Evolutionary conservation across 2,113 vertebrate species (phyloP), one percentile per base, ranked within the genome.

Genomic region (Nothoprocta perdicaria): DNA sequence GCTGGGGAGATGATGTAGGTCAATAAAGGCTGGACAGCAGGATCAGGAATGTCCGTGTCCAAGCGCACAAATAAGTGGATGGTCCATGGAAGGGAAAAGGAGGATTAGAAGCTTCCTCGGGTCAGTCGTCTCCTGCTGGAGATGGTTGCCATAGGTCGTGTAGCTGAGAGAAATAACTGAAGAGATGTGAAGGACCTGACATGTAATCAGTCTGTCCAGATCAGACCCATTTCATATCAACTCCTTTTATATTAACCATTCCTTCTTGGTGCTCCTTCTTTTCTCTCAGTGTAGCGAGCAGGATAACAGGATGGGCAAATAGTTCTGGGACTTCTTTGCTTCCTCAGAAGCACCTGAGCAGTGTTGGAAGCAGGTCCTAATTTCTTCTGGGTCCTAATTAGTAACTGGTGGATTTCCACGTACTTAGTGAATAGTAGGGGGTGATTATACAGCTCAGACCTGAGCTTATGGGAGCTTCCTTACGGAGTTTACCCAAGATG

Each of bases 391-490:
- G 48, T 84, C 33, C 14, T 18, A 38, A 84, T 81, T 92, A 66
- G 22, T 73, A 90, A 38, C 35, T 76, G 35, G n/a, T n/a, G 68
- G 33, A 33, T 9, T 41, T 58, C 61, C 63, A 80, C 45, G 72
- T 55, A 29, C 29, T 55, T 55, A 84, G 45, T 77, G 8, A 26
- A 57, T 82, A 69, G 13, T 21, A 86, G 66, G 38, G 12, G 14
- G 31, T 68, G 15, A 43, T 88, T 69, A 40, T 80, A 45, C 9
- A 6, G 4, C 22, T 41, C 61, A 50, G 14, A 24, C 67, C 38
- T 75, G 48, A 48, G 15, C 21, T 26, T 0, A 0, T 43, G 27
- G 68, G 52, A 88, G 24, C 2, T 1, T 86, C 33, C 33, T 21
- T 55, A 46, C 67, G 78, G 69, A 65, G 83, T 60, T 46, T 62